Evolutionary conservation across 1,140 invertebrate species (phyloP).

Genomic region (Dendroctonus ponderosae): DNA sequence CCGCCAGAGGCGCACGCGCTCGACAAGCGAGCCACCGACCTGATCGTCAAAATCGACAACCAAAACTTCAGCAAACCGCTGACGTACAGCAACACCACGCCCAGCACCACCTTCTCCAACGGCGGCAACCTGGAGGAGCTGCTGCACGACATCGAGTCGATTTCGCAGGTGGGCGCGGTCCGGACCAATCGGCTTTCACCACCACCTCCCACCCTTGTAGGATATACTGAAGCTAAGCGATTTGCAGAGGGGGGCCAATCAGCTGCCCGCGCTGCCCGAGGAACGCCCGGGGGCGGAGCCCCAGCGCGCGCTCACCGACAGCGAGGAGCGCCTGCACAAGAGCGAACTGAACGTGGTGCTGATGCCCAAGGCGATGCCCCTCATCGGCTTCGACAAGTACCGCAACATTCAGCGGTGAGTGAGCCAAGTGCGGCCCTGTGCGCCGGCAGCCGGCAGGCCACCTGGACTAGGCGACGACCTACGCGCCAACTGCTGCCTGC

Average conservation of each 20-base stretch:
- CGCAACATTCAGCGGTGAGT: conserved; percentile 44
- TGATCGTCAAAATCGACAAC: conserved; percentile 49
- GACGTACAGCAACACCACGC: conserved; percentile 35
- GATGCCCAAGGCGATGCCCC: conserved; percentile 49
- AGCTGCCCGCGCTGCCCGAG: conserved; percentile 12
- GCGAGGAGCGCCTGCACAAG: conserved; percentile 37
- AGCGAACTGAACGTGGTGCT: conserved; percentile 48
- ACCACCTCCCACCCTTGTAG: conserved; percentile 14
- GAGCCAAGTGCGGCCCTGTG: no score
- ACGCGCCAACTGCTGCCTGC: no score
- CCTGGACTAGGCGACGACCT: no score
- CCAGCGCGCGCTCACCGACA: not conserved
- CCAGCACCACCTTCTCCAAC: conserved; percentile 47
- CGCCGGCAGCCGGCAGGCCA: no score
- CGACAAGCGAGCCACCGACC: conserved; percentile 43
- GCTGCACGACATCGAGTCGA: conserved; percentile 55
- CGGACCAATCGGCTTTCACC: not conserved
- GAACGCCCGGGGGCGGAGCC: conserved; percentile 1
- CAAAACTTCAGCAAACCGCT: conserved; percentile 37
- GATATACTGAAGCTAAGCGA: conserved; percentile 41
- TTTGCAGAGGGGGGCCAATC: conserved; percentile 33
- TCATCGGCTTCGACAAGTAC: conserved; percentile 50
- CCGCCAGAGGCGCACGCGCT: conserved; percentile 22
- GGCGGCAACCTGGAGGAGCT: conserved; percentile 54
- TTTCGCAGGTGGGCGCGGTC: conserved; percentile 48